These are phyloP conservation scores for Trichoplusia ni DNA, from an alignment of 1,140 invertebrate species.

Conservation along the genomic window DNA sequence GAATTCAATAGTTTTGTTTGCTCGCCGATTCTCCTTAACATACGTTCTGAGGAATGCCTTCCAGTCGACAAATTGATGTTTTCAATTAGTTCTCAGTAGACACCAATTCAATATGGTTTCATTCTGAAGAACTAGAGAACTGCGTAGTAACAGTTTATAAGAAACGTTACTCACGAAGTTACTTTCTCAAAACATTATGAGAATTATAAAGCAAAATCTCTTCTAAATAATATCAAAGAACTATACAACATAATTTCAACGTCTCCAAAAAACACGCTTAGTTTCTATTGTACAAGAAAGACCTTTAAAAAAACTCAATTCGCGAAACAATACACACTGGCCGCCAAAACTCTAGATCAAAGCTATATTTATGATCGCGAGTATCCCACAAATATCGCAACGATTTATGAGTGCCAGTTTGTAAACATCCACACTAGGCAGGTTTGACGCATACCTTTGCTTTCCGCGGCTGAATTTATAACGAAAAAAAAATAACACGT, in stretches of 20 bases:
- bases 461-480: not conserved
- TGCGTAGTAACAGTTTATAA: too few relatives aligned
- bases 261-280: too few relatives aligned
- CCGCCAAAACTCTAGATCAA: slow-evolving; percentile 29
- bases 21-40: not conserved
- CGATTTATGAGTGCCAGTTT: slow-evolving; percentile 26
- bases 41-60: not conserved
- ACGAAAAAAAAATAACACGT: not conserved
- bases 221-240: too few relatives aligned
- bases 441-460: slow-evolving; percentile 10
- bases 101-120: not conserved
- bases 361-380: slow-evolving; percentile 20
- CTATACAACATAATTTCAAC: not conserved
- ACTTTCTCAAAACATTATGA: too few relatives aligned
- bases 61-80: not conserved
- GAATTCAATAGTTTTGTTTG: not conserved
- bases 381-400: slow-evolving; percentile 21
- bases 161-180: too few relatives aligned
- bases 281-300: too few relatives aligned
- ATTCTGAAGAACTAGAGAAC: too few relatives aligned
- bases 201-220: too few relatives aligned
- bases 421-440: slow-evolving; percentile 14
- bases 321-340: not conserved
- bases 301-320: not conserved
- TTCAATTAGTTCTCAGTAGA: slow-evolving; percentile 1